Base-by-base conservation (phyloP, 2,113 vertebrate species). In the Misgurnus anguillicaudatus region DNA sequence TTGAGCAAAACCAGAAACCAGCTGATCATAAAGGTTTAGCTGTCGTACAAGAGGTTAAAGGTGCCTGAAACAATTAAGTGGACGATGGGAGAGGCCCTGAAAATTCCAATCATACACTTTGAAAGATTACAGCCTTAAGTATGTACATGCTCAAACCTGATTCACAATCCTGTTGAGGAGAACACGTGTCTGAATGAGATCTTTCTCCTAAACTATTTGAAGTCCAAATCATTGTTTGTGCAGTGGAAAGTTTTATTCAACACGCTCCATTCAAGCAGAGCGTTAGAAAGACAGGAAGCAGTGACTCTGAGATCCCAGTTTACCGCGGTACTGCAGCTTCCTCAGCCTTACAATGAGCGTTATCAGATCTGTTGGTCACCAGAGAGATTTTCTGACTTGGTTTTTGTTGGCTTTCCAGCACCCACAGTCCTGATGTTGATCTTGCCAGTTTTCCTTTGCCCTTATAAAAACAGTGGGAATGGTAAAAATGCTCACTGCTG, bases 211-310 rank as follows among this genome's bases (percentile, higher is more conserved):
- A 64, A 31, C 41, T 64, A 45, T 55, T 71, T 75, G 69, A 38
- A 69, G 36, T 80, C 57, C 51, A 41, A 80, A 64, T 83, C 65
- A 72, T 69, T 73, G 77, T 82, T 85, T 80, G 55, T 48, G 65
- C 62, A 83, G 74, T 65, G 79, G 73, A 81, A 80, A 80, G 64
- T 47, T 80, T 79, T 78, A 79, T 77, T 68, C 78, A 61, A 70
- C n/a, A 1, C 3, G 19, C 79, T 82, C 47, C 62, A 68, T 48
- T 58, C n/a, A 72, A 19, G 5, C 39, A 11, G 58, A 10, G 38
- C 63, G 11, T 61, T 60, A 85, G 73, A 82, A 87, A 84, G 77
- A 60, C 86, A 87, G 87, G 85, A 87, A 85, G 81, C 51, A 66
- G 64, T 84, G 80, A 89, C 85, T 78, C 80, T 79, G 79, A 69